A percentile compares a stretch with the other conserved stretches of the same genome.
These are phyloP conservation scores for Metallyticus violacea DNA, from an alignment of 2,888 invertebrate species.

Conservation along the genomic window DNA sequence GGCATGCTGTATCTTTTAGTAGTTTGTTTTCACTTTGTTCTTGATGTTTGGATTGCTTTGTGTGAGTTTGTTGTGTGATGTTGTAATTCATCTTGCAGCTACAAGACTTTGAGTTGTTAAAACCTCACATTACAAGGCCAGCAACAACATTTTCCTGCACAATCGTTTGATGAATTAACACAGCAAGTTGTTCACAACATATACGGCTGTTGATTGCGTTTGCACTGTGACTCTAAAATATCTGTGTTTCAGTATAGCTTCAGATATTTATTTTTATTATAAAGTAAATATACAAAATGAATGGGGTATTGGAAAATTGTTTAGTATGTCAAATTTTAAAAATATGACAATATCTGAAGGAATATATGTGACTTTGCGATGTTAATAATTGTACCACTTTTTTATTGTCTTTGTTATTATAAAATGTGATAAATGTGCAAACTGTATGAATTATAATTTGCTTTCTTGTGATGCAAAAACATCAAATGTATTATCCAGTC, in stretches of 20 bases:
- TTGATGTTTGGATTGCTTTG: constrained; percentile 17
- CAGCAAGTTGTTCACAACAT: constrained; percentile 4
- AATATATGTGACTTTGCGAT: not conserved
- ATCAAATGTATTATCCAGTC: not conserved
- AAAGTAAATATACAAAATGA: not conserved
- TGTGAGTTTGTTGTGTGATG: constrained; percentile 16
- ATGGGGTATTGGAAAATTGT: not conserved
- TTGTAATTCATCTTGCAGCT: constrained; percentile 30
- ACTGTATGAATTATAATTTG: not conserved
- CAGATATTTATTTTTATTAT: not conserved
- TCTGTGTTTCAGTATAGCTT: not conserved
- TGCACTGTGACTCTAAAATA: constrained; percentile 1
- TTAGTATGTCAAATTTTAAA: not conserved
- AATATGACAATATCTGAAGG: not conserved
- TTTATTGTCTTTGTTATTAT: not conserved
- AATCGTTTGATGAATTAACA: constrained; percentile 6
- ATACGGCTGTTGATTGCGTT: constrained; percentile 9
- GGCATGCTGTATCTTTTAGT: constrained; percentile 25
- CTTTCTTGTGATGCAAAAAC: constrained; percentile 6
- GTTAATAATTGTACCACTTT: not conserved
- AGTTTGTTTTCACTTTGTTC: constrained; percentile 20
- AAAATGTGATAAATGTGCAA: not conserved
- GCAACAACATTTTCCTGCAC: constrained; percentile 29
- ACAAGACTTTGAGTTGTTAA: constrained; percentile 27
- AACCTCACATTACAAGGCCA: constrained; percentile 29